Percentiles rank a stretch among this genome's conserved stretches.
phyloP scores from a whole-genome alignment of 1,140 invertebrate species.

The Macrosteles quadrilineatus region DNA sequence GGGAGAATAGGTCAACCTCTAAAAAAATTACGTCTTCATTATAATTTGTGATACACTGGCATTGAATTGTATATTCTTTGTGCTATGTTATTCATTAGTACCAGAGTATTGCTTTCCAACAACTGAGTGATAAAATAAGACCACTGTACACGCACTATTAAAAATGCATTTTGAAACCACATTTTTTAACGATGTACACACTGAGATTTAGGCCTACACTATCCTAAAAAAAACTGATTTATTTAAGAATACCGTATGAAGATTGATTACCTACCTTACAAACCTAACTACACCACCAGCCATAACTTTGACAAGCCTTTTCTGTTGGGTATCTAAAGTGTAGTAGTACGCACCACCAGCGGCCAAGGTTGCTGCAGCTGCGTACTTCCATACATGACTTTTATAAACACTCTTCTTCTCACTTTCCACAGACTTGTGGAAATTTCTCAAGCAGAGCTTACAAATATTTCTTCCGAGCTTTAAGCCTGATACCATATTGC shows the following conservation, averaged over 20 bases:
- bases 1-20: too few species aligned
- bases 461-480: too few species aligned
- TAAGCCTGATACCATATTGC: too few species aligned
- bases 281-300: conserved; percentile 36
- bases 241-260: background rate
- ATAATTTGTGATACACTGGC: too few species aligned
- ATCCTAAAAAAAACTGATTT: background rate
- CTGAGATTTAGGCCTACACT: background rate
- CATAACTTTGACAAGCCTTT: conserved; percentile 34
- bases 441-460: too few species aligned
- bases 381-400: background rate
- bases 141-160: background rate
- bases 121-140: background rate
- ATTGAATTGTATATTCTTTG: too few species aligned
- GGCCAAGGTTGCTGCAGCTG: background rate
- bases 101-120: background rate
- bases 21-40: too few species aligned
- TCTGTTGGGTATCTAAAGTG: conserved; percentile 27
- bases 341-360: conserved; percentile 18
- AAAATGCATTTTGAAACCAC: conserved; percentile 3
- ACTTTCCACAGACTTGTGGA: background rate
- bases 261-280: conserved; percentile 31
- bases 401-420: background rate
- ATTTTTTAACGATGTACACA: background rate
- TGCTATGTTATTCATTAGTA: background rate